Evolutionary conservation across 2,113 vertebrate species (phyloP), one percentile per base, ranked within the genome.

Genomic region (Amphiprion percula): DNA sequence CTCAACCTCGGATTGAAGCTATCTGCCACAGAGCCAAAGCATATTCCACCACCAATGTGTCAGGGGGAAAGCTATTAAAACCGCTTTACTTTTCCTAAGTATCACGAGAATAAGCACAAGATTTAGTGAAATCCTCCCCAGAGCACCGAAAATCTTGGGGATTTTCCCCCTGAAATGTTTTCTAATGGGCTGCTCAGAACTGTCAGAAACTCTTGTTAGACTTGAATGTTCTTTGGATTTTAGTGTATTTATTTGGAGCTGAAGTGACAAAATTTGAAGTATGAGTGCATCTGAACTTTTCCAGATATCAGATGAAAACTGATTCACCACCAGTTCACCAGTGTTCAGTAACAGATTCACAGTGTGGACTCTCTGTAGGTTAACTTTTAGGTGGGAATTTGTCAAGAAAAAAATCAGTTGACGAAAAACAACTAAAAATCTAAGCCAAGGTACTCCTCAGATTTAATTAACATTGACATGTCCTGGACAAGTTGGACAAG

Each of bases 61-160:
- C 91, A 92, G 79, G 79, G 26, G 85, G 74, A 89, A 93, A 92
- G 90, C 91, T 92, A 93, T 93, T 94, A 94, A 92, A 91, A 90
- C 87, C 68, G 90, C 92, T 93, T 91, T 83, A 88, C 94, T 94
- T 92, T 90, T 90, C 85, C 86, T 91, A 94, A 93, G 91, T 90
- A 87, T 91, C 86, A 89, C 74, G 83, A 92, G 84, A 89, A 94
- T 94, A 94, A 94, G 93, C 89, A 92, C 85, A 83, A 77, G 92
- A 88, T 92, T 93, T 90, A 92, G 91, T 91, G 88, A 93, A 94
- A 93, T 92, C 92, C 91, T 90, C 76, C 78, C 80, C 5, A 67
- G 84, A 80, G 91, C 78, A 70, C 14, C 68, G 82, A 50, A 88
- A 87, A 91, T 93, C 88, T 84, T 15, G 12, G 41, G 91, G 91